These are phyloP conservation scores for Barypeithes pellucidus DNA, from an alignment of 2,888 invertebrate genomes.

Conservation along the genomic window DNA sequence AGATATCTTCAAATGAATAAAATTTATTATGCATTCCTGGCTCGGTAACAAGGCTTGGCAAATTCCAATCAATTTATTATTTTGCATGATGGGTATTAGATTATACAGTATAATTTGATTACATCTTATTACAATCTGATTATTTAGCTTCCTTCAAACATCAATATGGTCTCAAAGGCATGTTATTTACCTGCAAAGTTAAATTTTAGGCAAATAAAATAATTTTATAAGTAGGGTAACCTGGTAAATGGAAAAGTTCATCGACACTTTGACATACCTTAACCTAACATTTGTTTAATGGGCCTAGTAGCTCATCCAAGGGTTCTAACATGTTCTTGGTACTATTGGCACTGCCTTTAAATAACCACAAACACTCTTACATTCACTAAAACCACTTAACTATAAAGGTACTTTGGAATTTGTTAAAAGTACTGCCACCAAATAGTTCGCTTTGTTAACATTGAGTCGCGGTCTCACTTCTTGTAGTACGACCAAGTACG, in stretches of 20 bases:
- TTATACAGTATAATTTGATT: conserved; percentile 22
- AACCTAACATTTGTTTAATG: conserved; percentile 60
- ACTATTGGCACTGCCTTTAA: conserved; percentile 21
- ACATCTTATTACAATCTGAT: conserved; percentile 10
- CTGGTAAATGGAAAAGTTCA: conserved; percentile 63
- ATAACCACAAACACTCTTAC: conserved; percentile 31
- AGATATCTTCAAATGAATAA: conserved; percentile 48
- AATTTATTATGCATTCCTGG: conserved; percentile 51
- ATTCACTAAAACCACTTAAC: conserved; percentile 29
- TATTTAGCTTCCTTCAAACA: neutral
- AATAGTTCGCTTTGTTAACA: conserved; percentile 54
- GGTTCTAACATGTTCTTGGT: conserved; percentile 42
- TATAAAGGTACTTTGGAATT: conserved; percentile 26
- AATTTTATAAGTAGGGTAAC: conserved; percentile 59
- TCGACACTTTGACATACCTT: conserved; percentile 68
- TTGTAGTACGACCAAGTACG: conserved; percentile 44
- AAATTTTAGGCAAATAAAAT: conserved; percentile 32
- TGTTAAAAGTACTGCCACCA: conserved; percentile 46
- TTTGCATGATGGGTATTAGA: conserved; percentile 41
- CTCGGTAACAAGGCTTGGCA: conserved; percentile 55
- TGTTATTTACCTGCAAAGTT: neutral
- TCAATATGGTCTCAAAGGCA: neutral
- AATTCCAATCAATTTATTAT: conserved; percentile 52
- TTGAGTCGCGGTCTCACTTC: conserved; percentile 48
- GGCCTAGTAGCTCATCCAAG: conserved; percentile 38